Base-by-base conservation (phyloP, 2,888 invertebrate genomes). In the Ennomos fuscantarius region DNA sequence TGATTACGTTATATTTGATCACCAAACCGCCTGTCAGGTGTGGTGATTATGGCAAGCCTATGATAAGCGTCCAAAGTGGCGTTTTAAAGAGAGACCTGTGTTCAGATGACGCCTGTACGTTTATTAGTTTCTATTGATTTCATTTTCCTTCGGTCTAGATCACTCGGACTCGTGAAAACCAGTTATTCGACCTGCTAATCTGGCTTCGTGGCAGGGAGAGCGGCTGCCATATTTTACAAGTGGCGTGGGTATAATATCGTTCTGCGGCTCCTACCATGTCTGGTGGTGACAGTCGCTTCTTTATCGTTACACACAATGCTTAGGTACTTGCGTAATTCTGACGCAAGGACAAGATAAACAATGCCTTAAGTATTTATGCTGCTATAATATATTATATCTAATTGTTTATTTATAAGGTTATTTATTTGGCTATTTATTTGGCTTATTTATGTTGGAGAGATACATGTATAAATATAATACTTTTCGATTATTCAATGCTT, bases 101-200 rank as follows among this genome's bases (percentile, higher is more conserved):
- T n/a, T n/a, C n/a, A n/a, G n/a, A n/a, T n/a, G n/a, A n/a, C n/a
- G n/a, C n/a, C n/a, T n/a, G n/a, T 34, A 46, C 36, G 42, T 52
- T 54, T 58, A 60, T 63, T 40, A 66, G 62, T 69, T 68, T 73
- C 70, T 70, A 70, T 68, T 62, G 51, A 68, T 68, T 72, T 72
- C 66, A 67, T 66, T 74, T 75, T 75, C 62, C 63, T 69, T 63
- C 68, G 62, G 71, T 72, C 68, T 69, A 72, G 75, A 74, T 76
- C 74, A 76, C 76, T 79, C 73, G 66, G 66, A 68, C 63, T 60
- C 63, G 67, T 62, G 58, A 56, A 65, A 77, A 81, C 80, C 66
- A 54, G 82, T 78, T 78, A 68, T 60, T 63, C 59, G 48, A 62
- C 62, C 60, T 62, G 60, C 55, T 58, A 51, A 49, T 57, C 60